These are phyloP conservation scores for Eospalax fontanierii DNA, from an alignment of 2,797 vertebrate genomes.

Conservation along the genomic window DNA sequence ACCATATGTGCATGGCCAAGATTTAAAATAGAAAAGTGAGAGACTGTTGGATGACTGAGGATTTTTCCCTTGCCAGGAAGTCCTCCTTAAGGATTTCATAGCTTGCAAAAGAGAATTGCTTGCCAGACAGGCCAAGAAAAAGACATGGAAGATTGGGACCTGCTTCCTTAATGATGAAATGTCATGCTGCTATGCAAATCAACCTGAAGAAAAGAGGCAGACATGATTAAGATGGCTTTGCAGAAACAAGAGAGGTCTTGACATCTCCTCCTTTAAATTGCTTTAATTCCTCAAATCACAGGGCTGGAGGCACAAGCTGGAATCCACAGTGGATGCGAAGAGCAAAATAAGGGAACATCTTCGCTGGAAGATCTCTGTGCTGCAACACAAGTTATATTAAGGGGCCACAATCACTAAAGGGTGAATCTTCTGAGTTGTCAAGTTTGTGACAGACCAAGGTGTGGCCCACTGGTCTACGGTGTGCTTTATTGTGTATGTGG, in stretches of 20 bases:
- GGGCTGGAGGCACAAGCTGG: neutral
- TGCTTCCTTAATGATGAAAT: constrained; percentile 87
- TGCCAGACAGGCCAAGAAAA: constrained; percentile 84
- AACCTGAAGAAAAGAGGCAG: constrained; percentile 79
- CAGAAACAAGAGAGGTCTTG: constrained; percentile 77
- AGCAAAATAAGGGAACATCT: constrained; percentile 7
- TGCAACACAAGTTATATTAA: neutral
- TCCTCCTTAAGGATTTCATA: constrained; percentile 78
- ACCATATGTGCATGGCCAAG: constrained; percentile 79
- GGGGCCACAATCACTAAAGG: neutral
- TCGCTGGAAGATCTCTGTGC: neutral
- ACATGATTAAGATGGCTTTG: constrained; percentile 83
- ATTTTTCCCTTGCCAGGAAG: constrained; percentile 85
- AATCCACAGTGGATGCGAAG: neutral
- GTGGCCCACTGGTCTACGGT: neutral
- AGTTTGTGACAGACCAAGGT: constrained; percentile 35
- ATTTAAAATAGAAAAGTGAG: constrained; percentile 82
- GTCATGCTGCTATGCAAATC: constrained; percentile 85
- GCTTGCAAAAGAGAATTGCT: constrained; percentile 83
- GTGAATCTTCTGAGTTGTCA: neutral
- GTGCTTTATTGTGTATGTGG: neutral
- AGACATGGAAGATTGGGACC: constrained; percentile 86
- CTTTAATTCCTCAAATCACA: constrained; percentile 66
- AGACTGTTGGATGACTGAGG: constrained; percentile 80
- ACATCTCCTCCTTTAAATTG: constrained; percentile 65